A percentile compares a stretch with the other conserved stretches of the same genome.
These are phyloP conservation scores for Melierax canorus DNA, from an alignment of 2,113 vertebrate species.

Conservation along the genomic window DNA sequence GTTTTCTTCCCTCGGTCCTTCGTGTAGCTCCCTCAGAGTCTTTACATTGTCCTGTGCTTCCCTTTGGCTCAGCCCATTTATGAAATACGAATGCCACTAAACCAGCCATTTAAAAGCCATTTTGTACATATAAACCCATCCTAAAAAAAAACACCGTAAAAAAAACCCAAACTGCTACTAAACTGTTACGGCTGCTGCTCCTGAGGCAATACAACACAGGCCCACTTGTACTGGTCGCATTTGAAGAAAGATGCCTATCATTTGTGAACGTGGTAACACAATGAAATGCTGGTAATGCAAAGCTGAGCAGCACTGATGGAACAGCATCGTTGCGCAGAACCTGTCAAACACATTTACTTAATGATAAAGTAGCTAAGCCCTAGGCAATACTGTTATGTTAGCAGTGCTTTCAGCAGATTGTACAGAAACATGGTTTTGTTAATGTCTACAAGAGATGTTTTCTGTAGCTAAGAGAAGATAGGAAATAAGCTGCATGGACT, in stretches of 20 bases:
- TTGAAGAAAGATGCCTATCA: background rate
- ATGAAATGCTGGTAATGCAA: background rate
- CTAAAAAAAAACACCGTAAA: background rate
- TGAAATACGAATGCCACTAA: background rate
- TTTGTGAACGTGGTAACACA: background rate
- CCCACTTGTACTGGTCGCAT: background rate
- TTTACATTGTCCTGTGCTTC: background rate
- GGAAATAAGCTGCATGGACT: background rate
- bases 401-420: background rate
- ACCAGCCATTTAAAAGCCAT: background rate
- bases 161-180: background rate
- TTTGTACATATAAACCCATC: background rate
- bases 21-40: background rate
- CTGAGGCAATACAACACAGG: background rate
- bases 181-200: background rate
- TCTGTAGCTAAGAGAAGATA: background rate
- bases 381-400: background rate
- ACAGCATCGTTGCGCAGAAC: background rate
- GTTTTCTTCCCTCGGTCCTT: background rate
- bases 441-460: background rate
- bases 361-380: background rate
- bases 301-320: background rate
- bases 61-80: background rate
- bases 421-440: background rate
- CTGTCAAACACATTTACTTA: slow-evolving; percentile 7